These are phyloP conservation scores for Pelochelys cantorii DNA, from an alignment of 2,797 vertebrate species.

Conservation along the genomic window DNA sequence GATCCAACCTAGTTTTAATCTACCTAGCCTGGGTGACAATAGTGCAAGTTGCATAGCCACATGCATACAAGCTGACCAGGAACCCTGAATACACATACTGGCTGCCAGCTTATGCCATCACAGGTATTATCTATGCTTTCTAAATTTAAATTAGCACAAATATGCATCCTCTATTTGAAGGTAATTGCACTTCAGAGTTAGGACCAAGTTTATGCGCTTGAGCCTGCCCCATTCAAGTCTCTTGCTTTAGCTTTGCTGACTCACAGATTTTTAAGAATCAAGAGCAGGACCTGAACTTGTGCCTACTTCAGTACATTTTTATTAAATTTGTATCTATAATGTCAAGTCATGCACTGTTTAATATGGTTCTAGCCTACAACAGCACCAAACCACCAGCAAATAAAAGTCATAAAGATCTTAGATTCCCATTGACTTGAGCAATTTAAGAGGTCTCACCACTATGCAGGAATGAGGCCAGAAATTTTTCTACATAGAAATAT, in stretches of 20 bases:
- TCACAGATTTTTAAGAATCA: neutral
- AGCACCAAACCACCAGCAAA: neutral
- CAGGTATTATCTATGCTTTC: neutral
- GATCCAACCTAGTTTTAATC: too few species aligned
- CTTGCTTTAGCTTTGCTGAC: neutral
- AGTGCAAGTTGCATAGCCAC: neutral
- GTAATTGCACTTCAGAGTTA: neutral
- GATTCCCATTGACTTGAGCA: neutral
- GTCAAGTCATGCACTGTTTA: neutral
- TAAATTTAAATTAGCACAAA: neutral
- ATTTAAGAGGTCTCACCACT: neutral
- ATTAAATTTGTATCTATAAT: neutral
- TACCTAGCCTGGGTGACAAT: neutral
- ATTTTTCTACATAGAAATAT: neutral
- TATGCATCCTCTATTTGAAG: neutral
- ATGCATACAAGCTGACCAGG: neutral
- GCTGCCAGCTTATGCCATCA: neutral
- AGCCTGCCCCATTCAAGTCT: neutral
- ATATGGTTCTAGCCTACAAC: neutral
- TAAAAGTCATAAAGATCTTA: neutral
- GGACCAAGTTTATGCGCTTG: neutral
- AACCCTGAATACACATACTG: neutral
- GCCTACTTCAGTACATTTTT: neutral
- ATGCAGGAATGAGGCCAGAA: neutral
- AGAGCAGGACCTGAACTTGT: neutral